Percentiles rank a stretch among this genome's conserved stretches.
phyloP scores from a whole-genome alignment of 2,888 invertebrate species.

The Criorhina ranunculi region DNA sequence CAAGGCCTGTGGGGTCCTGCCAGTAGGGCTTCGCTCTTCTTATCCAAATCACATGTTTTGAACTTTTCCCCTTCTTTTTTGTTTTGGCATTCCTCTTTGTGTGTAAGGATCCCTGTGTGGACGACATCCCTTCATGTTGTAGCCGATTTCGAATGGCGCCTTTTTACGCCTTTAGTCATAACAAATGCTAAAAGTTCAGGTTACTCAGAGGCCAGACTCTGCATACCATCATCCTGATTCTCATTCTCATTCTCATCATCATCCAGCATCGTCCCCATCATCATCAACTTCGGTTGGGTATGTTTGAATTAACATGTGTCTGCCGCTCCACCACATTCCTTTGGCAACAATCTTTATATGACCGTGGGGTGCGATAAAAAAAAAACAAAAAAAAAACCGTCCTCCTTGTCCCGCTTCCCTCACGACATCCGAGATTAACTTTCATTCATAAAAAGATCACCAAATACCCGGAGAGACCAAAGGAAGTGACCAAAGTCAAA shows the following conservation, averaged over 20 bases:
- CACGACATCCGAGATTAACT: constrained; percentile 45
- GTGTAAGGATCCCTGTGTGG: constrained; percentile 14
- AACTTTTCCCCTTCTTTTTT: constrained; percentile 12
- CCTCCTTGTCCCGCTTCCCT: not conserved
- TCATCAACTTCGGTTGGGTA: constrained; percentile 24
- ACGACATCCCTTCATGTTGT: constrained; percentile 11
- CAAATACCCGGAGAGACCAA: constrained; percentile 17
- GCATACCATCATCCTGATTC: not conserved
- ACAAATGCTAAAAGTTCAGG: constrained; percentile 60
- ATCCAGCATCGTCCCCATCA: constrained; percentile 14
- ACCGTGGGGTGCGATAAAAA: constrained; percentile 43
- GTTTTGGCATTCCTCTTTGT: constrained; percentile 36
- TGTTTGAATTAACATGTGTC: constrained; percentile 74
- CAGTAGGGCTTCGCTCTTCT: constrained; percentile 15
- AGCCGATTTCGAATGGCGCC: constrained; percentile 58
- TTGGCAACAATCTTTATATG: constrained; percentile 42
- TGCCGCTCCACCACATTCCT: constrained; percentile 65
- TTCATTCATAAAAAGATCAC: constrained; percentile 71
- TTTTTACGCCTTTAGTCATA: constrained; percentile 71
- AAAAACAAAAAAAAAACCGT: constrained; percentile 16
- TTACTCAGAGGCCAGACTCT: constrained; percentile 52
- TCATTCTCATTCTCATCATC: constrained; percentile 30
- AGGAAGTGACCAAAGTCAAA: not conserved
- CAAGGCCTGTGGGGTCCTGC: constrained; percentile 69
- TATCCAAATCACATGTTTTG: constrained; percentile 58